These are phyloP conservation scores for Hipparchia semele DNA, from an alignment of 2,888 invertebrate genomes.

Conservation along the genomic window DNA sequence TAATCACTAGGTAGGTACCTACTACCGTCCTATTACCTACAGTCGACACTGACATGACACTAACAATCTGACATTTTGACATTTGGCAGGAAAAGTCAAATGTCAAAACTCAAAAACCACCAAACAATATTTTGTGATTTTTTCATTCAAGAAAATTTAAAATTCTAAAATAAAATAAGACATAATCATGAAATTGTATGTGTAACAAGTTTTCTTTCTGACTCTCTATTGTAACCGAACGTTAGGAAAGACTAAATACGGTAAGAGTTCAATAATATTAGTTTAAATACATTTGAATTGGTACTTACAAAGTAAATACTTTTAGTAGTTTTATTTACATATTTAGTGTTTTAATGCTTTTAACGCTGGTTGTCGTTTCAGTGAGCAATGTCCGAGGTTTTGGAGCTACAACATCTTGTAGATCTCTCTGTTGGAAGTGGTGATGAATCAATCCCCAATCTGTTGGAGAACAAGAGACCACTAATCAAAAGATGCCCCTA, in stretches of 20 bases:
- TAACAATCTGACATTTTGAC: no score
- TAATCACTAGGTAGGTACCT: no score
- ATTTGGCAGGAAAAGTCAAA: no score
- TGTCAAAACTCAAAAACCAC: no score
- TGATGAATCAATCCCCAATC: conserved; percentile 72
- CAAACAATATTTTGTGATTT: no score
- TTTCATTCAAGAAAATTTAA: no score
- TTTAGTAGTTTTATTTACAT: neutral
- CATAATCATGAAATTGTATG: conserved; percentile 1
- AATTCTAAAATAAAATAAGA: neutral
- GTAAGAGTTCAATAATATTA: neutral
- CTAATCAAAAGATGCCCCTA: conserved; percentile 86
- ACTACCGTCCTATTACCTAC: no score
- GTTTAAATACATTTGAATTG: no score
- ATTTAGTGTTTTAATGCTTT: neutral
- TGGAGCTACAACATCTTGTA: conserved; percentile 91
- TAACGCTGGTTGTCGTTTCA: conserved; percentile 35
- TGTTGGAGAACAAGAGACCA: conserved; percentile 74
- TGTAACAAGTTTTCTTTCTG: neutral
- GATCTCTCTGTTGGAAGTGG: conserved; percentile 83
- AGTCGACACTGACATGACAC: no score
- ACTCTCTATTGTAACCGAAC: neutral
- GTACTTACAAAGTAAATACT: neutral
- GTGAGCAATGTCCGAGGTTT: conserved; percentile 87
- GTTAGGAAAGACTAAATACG: neutral